Conservation (phyloP, 2,888 invertebrate genomes). For the Marasmarcha lunaedactyla region DNA sequence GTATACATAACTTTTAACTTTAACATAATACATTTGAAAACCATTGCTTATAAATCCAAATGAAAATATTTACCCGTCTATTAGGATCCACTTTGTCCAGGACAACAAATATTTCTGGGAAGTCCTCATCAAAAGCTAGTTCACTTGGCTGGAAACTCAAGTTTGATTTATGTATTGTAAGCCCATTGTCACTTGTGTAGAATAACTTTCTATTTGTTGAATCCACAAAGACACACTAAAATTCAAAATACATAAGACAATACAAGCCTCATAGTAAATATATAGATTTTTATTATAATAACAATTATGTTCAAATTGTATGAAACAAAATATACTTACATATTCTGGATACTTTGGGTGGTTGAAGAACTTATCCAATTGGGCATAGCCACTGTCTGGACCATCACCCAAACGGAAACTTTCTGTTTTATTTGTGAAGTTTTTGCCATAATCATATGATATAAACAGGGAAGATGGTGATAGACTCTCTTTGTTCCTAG, state of each 20-base stretch:
- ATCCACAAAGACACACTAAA: slow-evolving; percentile 88
- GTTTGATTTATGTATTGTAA: slow-evolving; percentile 71
- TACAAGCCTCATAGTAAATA: background rate
- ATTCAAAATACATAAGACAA: background rate
- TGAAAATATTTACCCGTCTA: slow-evolving; percentile 73
- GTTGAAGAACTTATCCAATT: slow-evolving; percentile 86
- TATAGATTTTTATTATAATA: too few relatives aligned
- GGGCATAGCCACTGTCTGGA: slow-evolving; percentile 70
- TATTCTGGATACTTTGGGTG: slow-evolving; percentile 83
- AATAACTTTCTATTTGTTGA: slow-evolving; percentile 80
- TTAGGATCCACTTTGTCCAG: slow-evolving; percentile 78
- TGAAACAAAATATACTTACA: slow-evolving; percentile 71
- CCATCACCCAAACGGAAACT: slow-evolving; percentile 70
- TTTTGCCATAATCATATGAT: slow-evolving; percentile 88
- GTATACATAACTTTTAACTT: too few relatives aligned
- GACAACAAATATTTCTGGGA: slow-evolving; percentile 77
- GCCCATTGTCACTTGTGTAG: slow-evolving; percentile 81
- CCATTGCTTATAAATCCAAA: too few relatives aligned
- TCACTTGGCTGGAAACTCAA: slow-evolving; percentile 83
- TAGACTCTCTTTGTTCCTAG: slow-evolving; percentile 53
- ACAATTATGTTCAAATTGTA: slow-evolving; percentile 2
- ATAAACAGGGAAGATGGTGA: slow-evolving; percentile 86
- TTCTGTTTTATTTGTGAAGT: slow-evolving; percentile 80
- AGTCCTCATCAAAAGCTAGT: slow-evolving; percentile 79
- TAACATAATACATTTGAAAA: too few relatives aligned